Base-by-base conservation (phyloP, 2,113 vertebrate genomes). In the Poecilia latipinna region DNA sequence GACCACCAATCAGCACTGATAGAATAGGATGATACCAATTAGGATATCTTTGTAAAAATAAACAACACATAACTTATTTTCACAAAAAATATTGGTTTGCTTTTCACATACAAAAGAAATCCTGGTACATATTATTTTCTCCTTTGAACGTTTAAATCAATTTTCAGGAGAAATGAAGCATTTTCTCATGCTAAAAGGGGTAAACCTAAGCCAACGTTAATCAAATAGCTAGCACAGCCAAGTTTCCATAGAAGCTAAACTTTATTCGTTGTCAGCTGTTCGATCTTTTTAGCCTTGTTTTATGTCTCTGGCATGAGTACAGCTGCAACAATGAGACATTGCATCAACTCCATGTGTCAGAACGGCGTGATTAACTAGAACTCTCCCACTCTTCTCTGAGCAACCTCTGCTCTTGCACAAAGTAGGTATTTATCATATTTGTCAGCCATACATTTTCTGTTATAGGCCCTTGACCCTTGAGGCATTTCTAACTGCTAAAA, bases 261-360 rank as follows among this genome's bases (percentile, higher is more conserved):
- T 22, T 33, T 19, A 17, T 19, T 64, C 12, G 24, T 7, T 26
- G 26, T 39, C 17, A 35, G 19, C 13, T 28, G 24, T 3, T 66
- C 26, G 24, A 42, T 42, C 33, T 42, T 29, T 29, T 28, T 12
- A 35, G 33, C 24, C 35, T 12, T 29, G 7, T 22, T 65, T n/a
- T 65, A 48, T 19, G 15, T 19, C 44, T 65, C 33, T 65, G 8
- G 8, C 24, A 39, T 28, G 1, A 32, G 2, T 24, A 2, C 37
- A 44, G 7, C 61, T 71, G 63, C 70, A 74, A 69, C 42, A 15
- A 69, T 28, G 26, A 79, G 12, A 29, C 33, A n/a, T 73, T 39
- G 61, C 70, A 62, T 69, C 71, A 62, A n/a, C 19, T 65, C 6
- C 39, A 12, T 68, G 70, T 69, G 65, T 77, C 82, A 77, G 12